phyloP scores from a whole-genome alignment of 2,797 vertebrate genomes.

The Oryzias sinensis region DNA sequence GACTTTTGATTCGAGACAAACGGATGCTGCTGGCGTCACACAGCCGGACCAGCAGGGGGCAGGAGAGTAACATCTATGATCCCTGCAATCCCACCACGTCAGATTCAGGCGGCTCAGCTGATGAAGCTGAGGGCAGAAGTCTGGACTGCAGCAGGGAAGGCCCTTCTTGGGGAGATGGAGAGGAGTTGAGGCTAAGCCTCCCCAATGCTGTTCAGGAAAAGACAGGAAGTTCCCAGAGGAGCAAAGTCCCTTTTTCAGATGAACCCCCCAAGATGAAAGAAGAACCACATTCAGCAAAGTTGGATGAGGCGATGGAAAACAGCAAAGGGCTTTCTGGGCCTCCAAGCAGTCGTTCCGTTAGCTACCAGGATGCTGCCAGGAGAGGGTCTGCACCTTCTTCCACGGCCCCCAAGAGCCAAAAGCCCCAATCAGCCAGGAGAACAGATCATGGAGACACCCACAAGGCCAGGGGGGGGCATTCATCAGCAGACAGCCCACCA shows the following conservation, averaged over 20 bases:
- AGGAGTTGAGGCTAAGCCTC: slow-evolving; percentile 12
- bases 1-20: slow-evolving; percentile 65
- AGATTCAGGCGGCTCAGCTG: slow-evolving; percentile 82
- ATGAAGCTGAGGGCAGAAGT: slow-evolving; percentile 48
- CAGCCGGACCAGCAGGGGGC: slow-evolving; percentile 67
- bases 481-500: slow-evolving; percentile 59
- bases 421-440: slow-evolving; percentile 33
- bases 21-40: slow-evolving; percentile 61
- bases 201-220: slow-evolving; percentile 23
- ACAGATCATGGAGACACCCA: slow-evolving; percentile 52
- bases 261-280: slow-evolving; percentile 40
- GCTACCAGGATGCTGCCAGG: slow-evolving; percentile 49
- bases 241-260: slow-evolving; percentile 9
- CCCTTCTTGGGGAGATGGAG: slow-evolving; percentile 15
- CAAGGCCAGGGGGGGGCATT: slow-evolving; percentile 51
- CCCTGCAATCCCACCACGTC: slow-evolving; percentile 95
- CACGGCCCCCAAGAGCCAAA: slow-evolving; percentile 51
- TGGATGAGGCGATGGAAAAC: slow-evolving; percentile 37
- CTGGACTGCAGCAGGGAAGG: slow-evolving; percentile 11
- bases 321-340: slow-evolving; percentile 4
- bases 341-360: neutral
- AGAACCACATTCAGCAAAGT: slow-evolving; percentile 37
- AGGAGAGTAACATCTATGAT: slow-evolving; percentile 88
- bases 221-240: slow-evolving; percentile 28
- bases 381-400: slow-evolving; percentile 26